A percentile compares a stretch with the other conserved stretches of the same genome.
Conservation (phyloP, 64 coral and sea anemone genomes). For the Montipora foliosa region DNA sequence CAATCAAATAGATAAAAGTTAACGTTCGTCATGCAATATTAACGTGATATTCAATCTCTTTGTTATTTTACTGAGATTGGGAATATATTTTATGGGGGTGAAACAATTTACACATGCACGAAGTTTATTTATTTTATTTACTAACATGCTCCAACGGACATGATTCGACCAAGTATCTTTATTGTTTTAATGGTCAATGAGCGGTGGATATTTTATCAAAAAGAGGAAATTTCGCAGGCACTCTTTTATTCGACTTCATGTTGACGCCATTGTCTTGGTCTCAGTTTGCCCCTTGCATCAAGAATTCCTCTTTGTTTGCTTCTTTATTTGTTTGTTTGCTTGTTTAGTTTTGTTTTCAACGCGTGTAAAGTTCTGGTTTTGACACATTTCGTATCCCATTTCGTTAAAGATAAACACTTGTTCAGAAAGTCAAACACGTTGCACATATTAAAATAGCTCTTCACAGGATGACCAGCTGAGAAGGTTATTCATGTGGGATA, state of each 20-base stretch:
- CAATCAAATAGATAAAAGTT: no score
- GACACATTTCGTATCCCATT: background rate
- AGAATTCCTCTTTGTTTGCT: background rate
- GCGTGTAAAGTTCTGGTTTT: background rate
- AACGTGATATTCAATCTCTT: background rate
- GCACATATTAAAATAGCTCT: conserved; percentile 1
- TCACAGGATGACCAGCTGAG: background rate
- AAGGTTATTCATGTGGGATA: background rate
- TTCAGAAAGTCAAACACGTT: background rate
- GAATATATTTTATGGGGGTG: background rate
- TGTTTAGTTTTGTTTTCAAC: background rate
- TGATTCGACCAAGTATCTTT: background rate
- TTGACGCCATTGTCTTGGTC: conserved; percentile 1
- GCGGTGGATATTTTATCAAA: conserved; percentile 7
- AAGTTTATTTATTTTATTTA: conserved; percentile 52
- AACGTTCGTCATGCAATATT: no score
- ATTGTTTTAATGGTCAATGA: background rate
- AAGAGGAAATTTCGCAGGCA: background rate
- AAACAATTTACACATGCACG: conserved; percentile 4
- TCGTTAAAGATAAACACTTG: background rate
- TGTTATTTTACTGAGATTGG: background rate
- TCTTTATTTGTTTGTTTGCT: no score
- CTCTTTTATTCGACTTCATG: background rate
- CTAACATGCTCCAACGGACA: background rate
- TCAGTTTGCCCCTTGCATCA: background rate